These are phyloP conservation scores for Enhydra lutris DNA, from an alignment of 2,113 vertebrate species.

Conservation along the genomic window DNA sequence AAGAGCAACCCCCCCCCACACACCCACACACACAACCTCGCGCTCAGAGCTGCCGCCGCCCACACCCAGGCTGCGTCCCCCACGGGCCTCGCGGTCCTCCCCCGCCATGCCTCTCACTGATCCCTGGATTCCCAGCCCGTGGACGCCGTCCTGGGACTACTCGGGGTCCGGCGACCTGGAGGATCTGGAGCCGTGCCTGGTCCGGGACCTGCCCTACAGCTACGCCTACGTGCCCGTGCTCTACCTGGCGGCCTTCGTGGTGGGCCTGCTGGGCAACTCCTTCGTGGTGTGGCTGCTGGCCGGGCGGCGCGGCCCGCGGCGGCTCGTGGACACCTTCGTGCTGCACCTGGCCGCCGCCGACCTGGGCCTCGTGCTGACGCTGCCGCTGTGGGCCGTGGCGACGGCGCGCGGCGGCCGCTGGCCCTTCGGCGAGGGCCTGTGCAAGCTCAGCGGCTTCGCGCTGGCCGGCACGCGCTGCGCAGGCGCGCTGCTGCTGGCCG, in stretches of 20 bases:
- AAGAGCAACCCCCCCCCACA: not conserved
- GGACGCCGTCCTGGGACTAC: not conserved
- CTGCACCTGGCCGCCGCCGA: conserved; percentile 89
- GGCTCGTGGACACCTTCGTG: conserved; percentile 90
- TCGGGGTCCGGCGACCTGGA: not conserved
- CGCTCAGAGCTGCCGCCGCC: not conserved
- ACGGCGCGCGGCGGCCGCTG: conserved; percentile 77
- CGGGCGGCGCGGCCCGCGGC: conserved; percentile 66
- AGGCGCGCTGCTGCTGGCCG: conserved; percentile 90
- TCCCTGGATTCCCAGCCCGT: conserved; percentile 25
- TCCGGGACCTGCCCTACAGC: conserved; percentile 68
- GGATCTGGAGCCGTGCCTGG: conserved; percentile 11
- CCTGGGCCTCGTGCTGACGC: conserved; percentile 86
- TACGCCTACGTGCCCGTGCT: conserved; percentile 82
- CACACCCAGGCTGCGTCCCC: no score
- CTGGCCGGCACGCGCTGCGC: conserved; percentile 89
- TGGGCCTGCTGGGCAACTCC: conserved; percentile 87
- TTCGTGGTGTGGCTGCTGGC: conserved; percentile 86
- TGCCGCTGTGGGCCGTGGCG: conserved; percentile 89
- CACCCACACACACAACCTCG: no score
- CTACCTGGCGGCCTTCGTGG: conserved; percentile 86
- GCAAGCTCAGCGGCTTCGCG: conserved; percentile 88
- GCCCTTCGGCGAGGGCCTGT: conserved; percentile 85
- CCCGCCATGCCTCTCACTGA: conserved; percentile 1
- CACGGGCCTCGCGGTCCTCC: not conserved